Evolutionary conservation across 2,888 invertebrate genomes (phyloP), one percentile per base, ranked within the genome.

Genomic region (Athalia circularis): DNA sequence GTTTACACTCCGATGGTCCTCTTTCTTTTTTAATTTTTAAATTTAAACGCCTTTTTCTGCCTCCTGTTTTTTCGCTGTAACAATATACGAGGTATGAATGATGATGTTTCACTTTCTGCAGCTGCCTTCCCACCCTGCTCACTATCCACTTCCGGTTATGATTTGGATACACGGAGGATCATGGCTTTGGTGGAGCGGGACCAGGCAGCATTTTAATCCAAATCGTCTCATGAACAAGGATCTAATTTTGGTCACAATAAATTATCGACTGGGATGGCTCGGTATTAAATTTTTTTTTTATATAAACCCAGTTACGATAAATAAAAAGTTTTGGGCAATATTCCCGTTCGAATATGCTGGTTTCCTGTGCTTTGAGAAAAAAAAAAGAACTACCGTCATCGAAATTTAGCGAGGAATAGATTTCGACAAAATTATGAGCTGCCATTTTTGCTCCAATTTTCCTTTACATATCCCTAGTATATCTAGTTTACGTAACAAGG

Each of bases 161-260:
- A 75, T 75, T 5, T 75, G 75, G 75, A 75, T 75, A 7, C 75
- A 75, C 62, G 75, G 75, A 75, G 75, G 75, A 61, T 62, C 61
- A 4, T 75, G 75, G 75, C 48, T 75, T 11, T 75, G 75, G 75
- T 75, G 75, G 75, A 75, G 75, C 59, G 75, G 75, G 7, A 75
- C 64, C 9, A 75, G 64, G 11, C 61, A 29, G 62, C 75, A 75
- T 50, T 75, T 75, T 62, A 64, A 75, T 62, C 75, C 75, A 11
- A 62, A 50, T 15, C 61, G 75, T 29, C 52, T 75, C n/a, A 62
- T 75, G 75, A 75, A 75, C 75, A 75, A 75, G 29, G 75, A 75
- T 45, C 62, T 75, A n/a, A 64, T 75, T 48, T 62, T 75, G 8
- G 50, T 75, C 48, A 64, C 62, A 7, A 62, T 75, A 13, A 75